Evolutionary conservation across 2,888 invertebrate genomes (phyloP).

Genomic region (Hylaea fasciaria): DNA sequence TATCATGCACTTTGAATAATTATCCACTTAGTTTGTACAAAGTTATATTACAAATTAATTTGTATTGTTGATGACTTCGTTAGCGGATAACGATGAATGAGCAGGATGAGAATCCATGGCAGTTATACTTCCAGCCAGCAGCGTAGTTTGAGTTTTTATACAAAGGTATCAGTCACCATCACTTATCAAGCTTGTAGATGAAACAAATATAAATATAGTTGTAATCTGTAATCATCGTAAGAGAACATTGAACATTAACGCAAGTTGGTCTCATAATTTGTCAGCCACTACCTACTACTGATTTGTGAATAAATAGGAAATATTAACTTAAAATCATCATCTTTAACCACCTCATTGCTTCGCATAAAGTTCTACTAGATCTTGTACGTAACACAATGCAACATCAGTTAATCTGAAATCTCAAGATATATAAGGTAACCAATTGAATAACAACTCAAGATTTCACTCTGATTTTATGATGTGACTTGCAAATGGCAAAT

Average conservation of each 20-base stretch:
- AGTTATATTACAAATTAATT: slow-evolving; percentile 51
- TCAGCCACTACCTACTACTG: too few relatives aligned
- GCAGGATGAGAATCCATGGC: background rate
- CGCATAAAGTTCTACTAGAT: background rate
- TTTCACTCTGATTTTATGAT: slow-evolving; percentile 53
- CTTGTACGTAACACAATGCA: background rate
- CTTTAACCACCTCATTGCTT: background rate
- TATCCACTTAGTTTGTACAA: slow-evolving; percentile 65
- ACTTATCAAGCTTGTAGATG: too few relatives aligned
- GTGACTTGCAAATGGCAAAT: slow-evolving; percentile 71
- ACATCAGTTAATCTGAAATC: background rate
- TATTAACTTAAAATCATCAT: background rate
- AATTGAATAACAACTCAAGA: slow-evolving; percentile 50
- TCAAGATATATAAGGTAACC: slow-evolving; percentile 10
- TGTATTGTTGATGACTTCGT: slow-evolving; percentile 32
- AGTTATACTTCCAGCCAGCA: background rate
- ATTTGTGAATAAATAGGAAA: too few relatives aligned
- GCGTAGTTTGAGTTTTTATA: too few relatives aligned
- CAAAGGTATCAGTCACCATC: too few relatives aligned
- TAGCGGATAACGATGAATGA: slow-evolving; percentile 5
- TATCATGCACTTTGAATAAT: slow-evolving; percentile 72
- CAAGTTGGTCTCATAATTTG: too few relatives aligned
- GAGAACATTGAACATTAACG: too few relatives aligned
- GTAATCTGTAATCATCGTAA: too few relatives aligned
- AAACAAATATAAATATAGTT: too few relatives aligned